Conservation (phyloP, 2,113 vertebrate species). For the Dasyprocta punctata region DNA sequence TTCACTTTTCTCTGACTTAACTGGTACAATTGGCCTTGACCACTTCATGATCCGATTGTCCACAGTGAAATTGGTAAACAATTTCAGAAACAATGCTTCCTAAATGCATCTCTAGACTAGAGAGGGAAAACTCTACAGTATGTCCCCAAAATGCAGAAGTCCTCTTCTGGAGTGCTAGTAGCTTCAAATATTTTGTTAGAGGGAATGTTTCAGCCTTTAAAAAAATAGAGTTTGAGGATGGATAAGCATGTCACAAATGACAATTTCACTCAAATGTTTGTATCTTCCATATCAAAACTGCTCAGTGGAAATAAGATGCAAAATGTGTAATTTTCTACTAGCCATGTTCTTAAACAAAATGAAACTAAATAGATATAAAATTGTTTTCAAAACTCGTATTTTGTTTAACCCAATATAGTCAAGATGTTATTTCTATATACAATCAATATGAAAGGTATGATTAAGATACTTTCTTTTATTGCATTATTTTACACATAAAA, state of each 20-base stretch:
- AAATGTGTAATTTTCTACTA: not conserved
- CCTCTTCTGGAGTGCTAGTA: not conserved
- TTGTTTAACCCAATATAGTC: slow-evolving; percentile 7
- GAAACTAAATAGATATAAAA: slow-evolving; percentile 29
- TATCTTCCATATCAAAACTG: not conserved
- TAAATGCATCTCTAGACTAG: not conserved
- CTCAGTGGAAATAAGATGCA: not conserved
- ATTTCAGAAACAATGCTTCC: not conserved
- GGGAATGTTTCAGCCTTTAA: not conserved
- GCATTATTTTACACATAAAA: slow-evolving; percentile 31
- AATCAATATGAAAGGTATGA: slow-evolving; percentile 12
- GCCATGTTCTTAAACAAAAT: slow-evolving; percentile 34
- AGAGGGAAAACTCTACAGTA: not conserved
- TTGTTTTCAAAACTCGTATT: slow-evolving; percentile 3
- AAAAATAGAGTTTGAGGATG: not conserved
- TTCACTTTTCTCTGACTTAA: not conserved
- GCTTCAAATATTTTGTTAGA: not conserved
- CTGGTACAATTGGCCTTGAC: not conserved
- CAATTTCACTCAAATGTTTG: not conserved
- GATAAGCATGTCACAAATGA: not conserved
- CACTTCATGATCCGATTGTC: not conserved
- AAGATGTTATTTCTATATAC: slow-evolving; percentile 18
- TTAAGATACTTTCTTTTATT: not conserved
- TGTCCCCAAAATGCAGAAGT: not conserved
- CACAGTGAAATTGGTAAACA: not conserved